phyloP scores from a whole-genome alignment of 2,888 invertebrate species.

The Marronus borbonicus region DNA sequence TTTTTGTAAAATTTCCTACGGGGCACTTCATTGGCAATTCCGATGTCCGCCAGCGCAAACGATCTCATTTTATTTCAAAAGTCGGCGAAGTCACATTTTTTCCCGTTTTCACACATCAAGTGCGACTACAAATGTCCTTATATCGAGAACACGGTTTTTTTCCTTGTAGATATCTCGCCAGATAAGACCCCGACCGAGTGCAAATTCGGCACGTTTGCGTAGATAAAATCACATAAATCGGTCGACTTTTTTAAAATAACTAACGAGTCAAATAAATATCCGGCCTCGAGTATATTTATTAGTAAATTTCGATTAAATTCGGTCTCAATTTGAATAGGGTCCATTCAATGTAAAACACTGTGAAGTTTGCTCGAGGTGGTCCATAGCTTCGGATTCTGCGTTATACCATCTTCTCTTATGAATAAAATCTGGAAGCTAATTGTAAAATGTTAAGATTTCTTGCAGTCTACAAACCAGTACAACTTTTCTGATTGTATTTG shows the following conservation, averaged over 20 bases:
- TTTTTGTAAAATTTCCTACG: conserved; percentile 43
- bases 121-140: conserved; percentile 67
- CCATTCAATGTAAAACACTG: conserved; percentile 59
- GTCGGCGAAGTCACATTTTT: conserved; percentile 49
- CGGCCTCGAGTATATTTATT: conserved; percentile 56
- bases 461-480: too few species aligned
- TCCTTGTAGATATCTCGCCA: conserved; percentile 56
- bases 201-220: conserved; percentile 57
- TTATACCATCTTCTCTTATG: too few species aligned
- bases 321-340: conserved; percentile 56
- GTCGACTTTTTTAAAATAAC: conserved; percentile 59
- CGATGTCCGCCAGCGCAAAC: conserved; percentile 47
- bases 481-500: too few species aligned
- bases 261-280: conserved; percentile 61
- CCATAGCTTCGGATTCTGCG: background rate
- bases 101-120: conserved; percentile 63
- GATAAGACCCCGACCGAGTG: conserved; percentile 56
- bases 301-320: conserved; percentile 56
- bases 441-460: too few species aligned
- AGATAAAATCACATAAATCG: conserved; percentile 52
- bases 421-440: too few species aligned
- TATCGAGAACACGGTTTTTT: conserved; percentile 65
- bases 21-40: conserved; percentile 42
- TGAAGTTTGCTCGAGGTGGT: conserved; percentile 38
- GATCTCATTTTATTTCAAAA: conserved; percentile 47